Evolutionary conservation across 35 echinoderm and acorn worm species (phyloP).

Genomic region (Eucidaris tribuloides): DNA sequence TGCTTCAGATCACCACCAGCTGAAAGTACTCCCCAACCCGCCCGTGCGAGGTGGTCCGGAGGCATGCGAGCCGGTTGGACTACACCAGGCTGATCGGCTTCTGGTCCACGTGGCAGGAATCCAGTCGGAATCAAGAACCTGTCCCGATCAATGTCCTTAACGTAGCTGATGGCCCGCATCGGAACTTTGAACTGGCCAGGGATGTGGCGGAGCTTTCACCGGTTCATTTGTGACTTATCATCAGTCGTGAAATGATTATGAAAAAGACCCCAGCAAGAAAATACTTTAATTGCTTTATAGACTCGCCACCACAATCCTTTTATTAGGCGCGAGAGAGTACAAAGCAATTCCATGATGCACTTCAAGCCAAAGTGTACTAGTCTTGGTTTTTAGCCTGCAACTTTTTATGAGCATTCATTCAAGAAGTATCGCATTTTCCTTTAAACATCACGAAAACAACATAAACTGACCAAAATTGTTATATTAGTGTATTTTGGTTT

Average conservation of each 20-base stretch:
- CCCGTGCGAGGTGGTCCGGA: neutral
- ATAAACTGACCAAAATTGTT: too few species aligned
- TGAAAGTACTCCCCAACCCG: neutral
- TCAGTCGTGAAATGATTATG: conserved; percentile 1
- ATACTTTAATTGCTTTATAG: neutral
- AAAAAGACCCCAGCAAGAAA: neutral
- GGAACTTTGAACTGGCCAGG: conserved; percentile 82
- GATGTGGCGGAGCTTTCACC: conserved; percentile 66
- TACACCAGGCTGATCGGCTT: neutral
- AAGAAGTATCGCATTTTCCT: neutral
- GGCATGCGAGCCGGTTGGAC: neutral
- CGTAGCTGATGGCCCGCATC: conserved; percentile 45
- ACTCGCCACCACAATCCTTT: too few species aligned
- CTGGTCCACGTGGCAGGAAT: conserved; percentile 61
- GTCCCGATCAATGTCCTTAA: conserved; percentile 52
- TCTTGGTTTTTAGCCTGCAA: neutral
- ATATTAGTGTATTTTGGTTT: too few species aligned
- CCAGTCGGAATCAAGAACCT: conserved; percentile 29
- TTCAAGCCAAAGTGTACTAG: neutral
- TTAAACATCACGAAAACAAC: neutral
- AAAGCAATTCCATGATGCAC: neutral
- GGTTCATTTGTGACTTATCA: conserved; percentile 25
- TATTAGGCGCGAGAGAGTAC: neutral
- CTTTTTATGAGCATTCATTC: neutral
- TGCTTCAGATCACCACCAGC: conserved; percentile 48